Percentiles rank a stretch among this genome's conserved stretches.
phyloP scores from a whole-genome alignment of 2,797 vertebrate species.

The Brachyalestes nurse region DNA sequence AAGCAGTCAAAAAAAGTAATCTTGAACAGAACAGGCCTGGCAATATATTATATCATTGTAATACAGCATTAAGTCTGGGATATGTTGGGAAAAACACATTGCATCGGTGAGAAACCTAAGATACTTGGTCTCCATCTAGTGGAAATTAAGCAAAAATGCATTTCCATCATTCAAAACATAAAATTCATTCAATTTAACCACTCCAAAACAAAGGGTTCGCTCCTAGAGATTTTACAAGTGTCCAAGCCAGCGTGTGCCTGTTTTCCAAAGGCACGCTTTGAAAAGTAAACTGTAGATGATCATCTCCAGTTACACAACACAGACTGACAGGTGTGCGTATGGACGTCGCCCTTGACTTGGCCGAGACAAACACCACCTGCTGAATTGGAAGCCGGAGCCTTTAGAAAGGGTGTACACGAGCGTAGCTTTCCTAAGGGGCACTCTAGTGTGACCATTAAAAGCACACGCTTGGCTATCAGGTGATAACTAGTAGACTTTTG shows the following conservation, averaged over 20 bases:
- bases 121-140: constrained; percentile 42
- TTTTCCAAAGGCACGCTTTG: constrained; percentile 18
- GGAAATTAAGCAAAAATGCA: constrained; percentile 9
- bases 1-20: background rate
- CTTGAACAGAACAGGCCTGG: background rate
- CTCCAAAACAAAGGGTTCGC: too few species aligned
- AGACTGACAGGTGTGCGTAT: constrained; percentile 22
- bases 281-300: constrained; percentile 19
- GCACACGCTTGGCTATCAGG: constrained; percentile 36
- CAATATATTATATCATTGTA: background rate
- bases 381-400: constrained; percentile 32
- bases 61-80: background rate
- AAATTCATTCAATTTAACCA: background rate
- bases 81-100: background rate
- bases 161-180: background rate
- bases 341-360: constrained; percentile 28
- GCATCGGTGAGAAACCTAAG: background rate
- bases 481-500: constrained; percentile 26
- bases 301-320: constrained; percentile 40
- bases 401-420: constrained; percentile 15
- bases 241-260: background rate
- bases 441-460: constrained; percentile 19
- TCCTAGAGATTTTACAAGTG: background rate
- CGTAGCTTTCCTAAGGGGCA: constrained; percentile 18
- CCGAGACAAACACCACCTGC: constrained; percentile 32